Conservation (phyloP, 2,888 invertebrate species). For the Ophion ventricosus region DNA sequence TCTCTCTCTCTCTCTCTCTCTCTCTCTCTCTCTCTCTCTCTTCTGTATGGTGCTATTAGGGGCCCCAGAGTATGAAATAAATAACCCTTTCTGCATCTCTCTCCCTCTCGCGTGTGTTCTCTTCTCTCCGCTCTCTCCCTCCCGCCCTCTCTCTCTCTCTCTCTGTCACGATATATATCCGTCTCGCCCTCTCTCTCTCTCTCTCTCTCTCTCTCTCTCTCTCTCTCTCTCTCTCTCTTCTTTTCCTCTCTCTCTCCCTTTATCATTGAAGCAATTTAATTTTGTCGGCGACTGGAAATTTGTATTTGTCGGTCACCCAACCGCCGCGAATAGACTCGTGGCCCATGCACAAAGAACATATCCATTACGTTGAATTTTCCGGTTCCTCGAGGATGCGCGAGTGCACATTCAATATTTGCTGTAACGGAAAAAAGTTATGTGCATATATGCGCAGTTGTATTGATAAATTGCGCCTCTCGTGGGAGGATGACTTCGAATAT, state of each 20-base stretch:
- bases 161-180: background rate
- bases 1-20: background rate
- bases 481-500: background rate
- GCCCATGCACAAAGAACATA: background rate
- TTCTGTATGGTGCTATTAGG: background rate
- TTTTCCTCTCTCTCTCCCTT: background rate
- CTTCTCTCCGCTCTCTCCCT: too few relatives aligned
- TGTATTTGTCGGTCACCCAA: background rate
- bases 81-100: background rate
- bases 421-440: background rate
- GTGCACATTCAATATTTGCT: constrained; percentile 10
- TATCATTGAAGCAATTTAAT: background rate
- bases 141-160: background rate
- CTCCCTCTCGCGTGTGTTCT: too few relatives aligned
- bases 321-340: too few relatives aligned
- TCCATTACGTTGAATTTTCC: background rate
- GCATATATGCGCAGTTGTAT: background rate
- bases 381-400: background rate
- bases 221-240: background rate
- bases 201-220: too few relatives aligned
- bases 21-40: background rate
- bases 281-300: background rate
- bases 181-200: background rate
- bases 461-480: background rate
- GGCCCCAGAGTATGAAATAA: too few relatives aligned